phyloP scores from a whole-genome alignment of 2,888 invertebrate species.

The Catocala sponsa region DNA sequence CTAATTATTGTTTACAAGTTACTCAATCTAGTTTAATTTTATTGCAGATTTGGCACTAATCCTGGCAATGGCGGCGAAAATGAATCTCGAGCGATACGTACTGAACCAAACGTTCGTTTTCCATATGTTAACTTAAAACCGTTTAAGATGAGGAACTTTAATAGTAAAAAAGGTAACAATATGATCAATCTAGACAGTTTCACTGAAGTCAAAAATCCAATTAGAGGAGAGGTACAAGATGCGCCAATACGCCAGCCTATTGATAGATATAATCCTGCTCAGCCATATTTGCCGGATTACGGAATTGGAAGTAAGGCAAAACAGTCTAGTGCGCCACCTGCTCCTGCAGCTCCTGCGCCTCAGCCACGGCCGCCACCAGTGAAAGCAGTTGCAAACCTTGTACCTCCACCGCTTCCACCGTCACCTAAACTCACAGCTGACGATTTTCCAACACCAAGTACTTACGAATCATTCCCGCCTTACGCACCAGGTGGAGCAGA shows the following conservation, averaged over 20 bases:
- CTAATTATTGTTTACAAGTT: slow-evolving; percentile 1
- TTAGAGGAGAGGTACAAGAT: slow-evolving; percentile 82
- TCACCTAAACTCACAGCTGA: slow-evolving; percentile 57
- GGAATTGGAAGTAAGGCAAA: slow-evolving; percentile 72
- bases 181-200: slow-evolving; percentile 77
- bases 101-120: slow-evolving; percentile 77
- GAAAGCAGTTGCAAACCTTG: slow-evolving; percentile 40
- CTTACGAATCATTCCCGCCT: slow-evolving; percentile 81
- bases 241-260: slow-evolving; percentile 61
- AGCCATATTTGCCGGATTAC: slow-evolving; percentile 77
- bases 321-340: slow-evolving; percentile 57
- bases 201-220: slow-evolving; percentile 60
- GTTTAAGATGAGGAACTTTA: slow-evolving; percentile 75
- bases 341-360: slow-evolving; percentile 9
- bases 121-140: slow-evolving; percentile 82
- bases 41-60: slow-evolving; percentile 76
- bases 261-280: slow-evolving; percentile 85
- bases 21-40: slow-evolving; percentile 29
- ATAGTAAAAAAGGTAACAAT: slow-evolving; percentile 70
- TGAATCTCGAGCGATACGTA: slow-evolving; percentile 81
- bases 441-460: slow-evolving; percentile 73
- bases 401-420: slow-evolving; percentile 44
- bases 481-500: slow-evolving; percentile 61
- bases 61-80: slow-evolving; percentile 80
- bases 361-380: slow-evolving; percentile 68